Conservation (phyloP, 2,888 invertebrate genomes). For the Pseudoips prasinana region DNA sequence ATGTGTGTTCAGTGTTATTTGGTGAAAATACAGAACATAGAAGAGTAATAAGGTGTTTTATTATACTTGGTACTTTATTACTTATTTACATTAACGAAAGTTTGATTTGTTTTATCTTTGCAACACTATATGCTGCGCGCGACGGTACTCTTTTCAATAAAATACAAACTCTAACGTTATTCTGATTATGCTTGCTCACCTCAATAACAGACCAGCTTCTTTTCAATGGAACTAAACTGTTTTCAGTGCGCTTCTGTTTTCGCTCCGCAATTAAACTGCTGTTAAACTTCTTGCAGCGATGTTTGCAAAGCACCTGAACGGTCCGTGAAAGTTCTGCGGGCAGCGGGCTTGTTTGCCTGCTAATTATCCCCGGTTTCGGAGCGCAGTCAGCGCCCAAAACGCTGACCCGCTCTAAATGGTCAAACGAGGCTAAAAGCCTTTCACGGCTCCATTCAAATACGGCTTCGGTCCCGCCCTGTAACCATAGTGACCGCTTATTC, state of each 20-base stretch:
- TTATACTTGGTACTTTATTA: conserved; percentile 23
- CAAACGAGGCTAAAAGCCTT: conserved; percentile 72
- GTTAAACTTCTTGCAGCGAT: conserved; percentile 79
- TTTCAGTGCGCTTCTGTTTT: conserved; percentile 77
- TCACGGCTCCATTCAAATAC: conserved; percentile 60
- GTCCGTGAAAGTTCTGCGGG: conserved; percentile 70
- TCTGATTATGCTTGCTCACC: conserved; percentile 49
- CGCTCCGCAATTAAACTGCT: conserved; percentile 79
- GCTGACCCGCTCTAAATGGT: conserved; percentile 71
- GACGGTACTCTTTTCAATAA: conserved; percentile 57
- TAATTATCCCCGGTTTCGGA: conserved; percentile 71
- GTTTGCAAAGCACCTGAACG: conserved; percentile 78
- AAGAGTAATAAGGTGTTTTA: no score
- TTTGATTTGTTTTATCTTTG: conserved; percentile 38
- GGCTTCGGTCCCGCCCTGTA: conserved; percentile 64
- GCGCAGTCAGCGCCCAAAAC: conserved; percentile 67
- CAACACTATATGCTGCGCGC: conserved; percentile 9
- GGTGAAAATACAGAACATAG: no score
- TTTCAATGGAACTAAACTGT: conserved; percentile 73
- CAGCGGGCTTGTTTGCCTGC: conserved; percentile 73
- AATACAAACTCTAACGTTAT: conserved; percentile 44
- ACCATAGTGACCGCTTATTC: conserved; percentile 72
- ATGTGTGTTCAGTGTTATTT: no score
- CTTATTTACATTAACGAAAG: conserved; percentile 25
- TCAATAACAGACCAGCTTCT: conserved; percentile 66